phyloP scores from a whole-genome alignment of 2,797 vertebrate genomes.

The Malurus splendens region DNA sequence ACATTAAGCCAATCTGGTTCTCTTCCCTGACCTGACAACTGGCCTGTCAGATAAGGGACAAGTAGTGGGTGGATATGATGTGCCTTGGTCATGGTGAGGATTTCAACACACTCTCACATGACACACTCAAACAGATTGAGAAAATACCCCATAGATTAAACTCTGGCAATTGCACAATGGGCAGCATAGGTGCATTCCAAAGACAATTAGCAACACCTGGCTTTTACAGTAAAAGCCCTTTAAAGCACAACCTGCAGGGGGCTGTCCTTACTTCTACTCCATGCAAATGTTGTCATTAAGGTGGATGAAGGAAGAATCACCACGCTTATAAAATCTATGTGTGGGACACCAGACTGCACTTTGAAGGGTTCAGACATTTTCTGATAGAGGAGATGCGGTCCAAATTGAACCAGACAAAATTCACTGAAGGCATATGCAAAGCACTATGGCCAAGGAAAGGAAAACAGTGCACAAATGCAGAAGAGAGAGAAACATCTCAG shows the following conservation, averaged over 20 bases:
- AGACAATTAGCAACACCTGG: neutral
- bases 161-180: neutral
- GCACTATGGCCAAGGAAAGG: neutral
- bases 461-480: neutral
- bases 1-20: constrained; percentile 47
- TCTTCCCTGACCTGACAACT: constrained; percentile 55
- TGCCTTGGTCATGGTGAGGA: constrained; percentile 53
- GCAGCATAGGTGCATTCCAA: neutral
- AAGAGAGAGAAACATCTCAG: neutral
- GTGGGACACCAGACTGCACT: neutral
- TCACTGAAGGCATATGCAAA: neutral
- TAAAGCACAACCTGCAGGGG: neutral
- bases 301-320: neutral
- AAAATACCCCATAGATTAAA: constrained; percentile 46
- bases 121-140: constrained; percentile 57
- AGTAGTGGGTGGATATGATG: constrained; percentile 45
- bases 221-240: neutral
- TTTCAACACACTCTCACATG: constrained; percentile 65
- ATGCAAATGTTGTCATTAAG: neutral
- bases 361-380: neutral
- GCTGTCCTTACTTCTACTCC: neutral
- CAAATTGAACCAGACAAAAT: neutral
- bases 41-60: constrained; percentile 60
- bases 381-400: neutral
- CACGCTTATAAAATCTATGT: neutral